A percentile compares a stretch with the other conserved stretches of the same genome.
Conservation (phyloP, 2,888 invertebrate species). For the Epirrhoe alternata region DNA sequence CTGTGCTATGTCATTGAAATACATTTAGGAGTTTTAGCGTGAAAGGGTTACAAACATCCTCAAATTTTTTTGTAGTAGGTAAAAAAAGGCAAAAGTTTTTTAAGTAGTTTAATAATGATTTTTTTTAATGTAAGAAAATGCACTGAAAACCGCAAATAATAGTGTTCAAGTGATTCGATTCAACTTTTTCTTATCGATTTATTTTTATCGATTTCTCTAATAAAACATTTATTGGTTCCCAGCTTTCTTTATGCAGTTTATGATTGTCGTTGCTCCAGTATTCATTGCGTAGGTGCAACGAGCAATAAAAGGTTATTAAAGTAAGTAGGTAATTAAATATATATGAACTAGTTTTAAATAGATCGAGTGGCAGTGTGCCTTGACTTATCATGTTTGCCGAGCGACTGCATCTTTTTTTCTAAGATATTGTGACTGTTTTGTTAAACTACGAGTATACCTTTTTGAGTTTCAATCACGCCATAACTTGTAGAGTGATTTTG, state of each 20-base stretch:
- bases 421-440: no score
- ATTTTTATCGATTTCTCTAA: constrained; percentile 56
- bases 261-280: constrained; percentile 40
- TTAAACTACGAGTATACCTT: no score
- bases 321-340: background rate
- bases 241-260: constrained; percentile 49
- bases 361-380: background rate
- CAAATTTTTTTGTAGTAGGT: no score
- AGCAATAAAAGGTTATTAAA: background rate
- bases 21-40: no score
- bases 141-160: background rate
- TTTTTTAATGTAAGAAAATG: background rate
- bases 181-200: constrained; percentile 41
- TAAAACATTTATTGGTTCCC: constrained; percentile 49
- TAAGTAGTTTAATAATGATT: no score
- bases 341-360: background rate
- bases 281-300: constrained; percentile 34
- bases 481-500: background rate
- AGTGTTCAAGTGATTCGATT: constrained; percentile 28
- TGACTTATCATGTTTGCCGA: no score
- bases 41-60: no score
- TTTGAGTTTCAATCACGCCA: no score
- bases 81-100: no score
- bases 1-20: no score
- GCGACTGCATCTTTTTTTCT: no score